Evolutionary conservation across 2,888 invertebrate genomes (phyloP), one percentile per base, ranked within the genome.

Genomic region (Atrina japonica): DNA sequence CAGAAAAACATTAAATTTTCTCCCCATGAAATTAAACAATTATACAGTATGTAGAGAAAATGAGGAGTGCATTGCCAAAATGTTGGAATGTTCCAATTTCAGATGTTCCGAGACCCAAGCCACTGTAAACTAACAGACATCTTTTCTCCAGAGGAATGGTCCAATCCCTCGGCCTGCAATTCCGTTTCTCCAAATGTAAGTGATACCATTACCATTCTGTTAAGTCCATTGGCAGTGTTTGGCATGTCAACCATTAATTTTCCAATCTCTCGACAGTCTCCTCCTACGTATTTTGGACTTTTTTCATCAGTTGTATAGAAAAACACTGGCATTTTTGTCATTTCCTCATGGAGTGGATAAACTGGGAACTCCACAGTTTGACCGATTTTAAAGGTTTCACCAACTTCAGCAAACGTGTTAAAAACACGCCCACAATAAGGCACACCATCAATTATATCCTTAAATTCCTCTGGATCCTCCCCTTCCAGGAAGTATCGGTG

Each of bases 111-210:
- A 18, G n/a, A 9, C 5, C 30, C 43, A n/a, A 70, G 45, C 21
- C 71, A 69, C 27, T 79, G 70, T 41, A 75, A 72, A 23, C 49
- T 43, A 16, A 75, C 77, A 27, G 68, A 47, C 9, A 65, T 71
- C 5, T 55, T 27, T 16, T 71, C 59, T 23, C 73, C 74, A 0
- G 75, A 73, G 9, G 71, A 68, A 14, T 59, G 63, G 25, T 78
- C 77, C 9, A 49, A 40, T 1, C 71, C 73, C 9, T 68, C 58
- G 6, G 76, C 66, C 1, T 70, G 63, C 9, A 81, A 49, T 52
- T 81, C 81, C 1, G 77, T 76, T 21, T 73, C 70, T 1, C 81
- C 81, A 63, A 78, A 81, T 0, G 67, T 66, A 40, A 81, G 68
- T 59, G 73, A 72, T n/a, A 78, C 73, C 1, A 47, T 45, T 0